A percentile compares a stretch with the other conserved stretches of the same genome.
Conservation (phyloP, 2,797 vertebrate genomes). For the Microtus obscurus region DNA sequence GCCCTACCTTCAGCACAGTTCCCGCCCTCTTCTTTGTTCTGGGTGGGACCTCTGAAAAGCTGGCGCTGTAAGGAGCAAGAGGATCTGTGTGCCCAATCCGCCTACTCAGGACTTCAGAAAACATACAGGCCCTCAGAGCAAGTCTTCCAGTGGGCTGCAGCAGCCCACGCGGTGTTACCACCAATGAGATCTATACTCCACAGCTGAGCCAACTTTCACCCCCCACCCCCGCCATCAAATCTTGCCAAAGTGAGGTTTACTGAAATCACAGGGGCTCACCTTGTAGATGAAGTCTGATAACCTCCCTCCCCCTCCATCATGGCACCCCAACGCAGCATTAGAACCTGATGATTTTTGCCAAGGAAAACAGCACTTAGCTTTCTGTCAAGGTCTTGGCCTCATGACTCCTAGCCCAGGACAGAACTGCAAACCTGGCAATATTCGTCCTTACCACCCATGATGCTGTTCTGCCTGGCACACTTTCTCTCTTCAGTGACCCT, state of each 20-base stretch:
- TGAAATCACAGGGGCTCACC: neutral
- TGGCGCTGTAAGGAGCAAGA: neutral
- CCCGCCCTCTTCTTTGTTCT: too few relatives aligned
- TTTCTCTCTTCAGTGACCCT: neutral
- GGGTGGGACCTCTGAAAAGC: neutral
- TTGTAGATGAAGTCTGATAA: neutral
- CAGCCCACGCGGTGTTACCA: neutral
- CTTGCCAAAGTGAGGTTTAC: neutral
- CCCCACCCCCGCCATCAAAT: neutral
- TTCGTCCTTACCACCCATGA: neutral
- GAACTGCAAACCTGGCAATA: neutral
- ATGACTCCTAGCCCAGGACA: neutral
- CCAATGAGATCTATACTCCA: neutral
- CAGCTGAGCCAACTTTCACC: neutral
- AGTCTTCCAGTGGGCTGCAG: neutral
- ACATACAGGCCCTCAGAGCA: neutral
- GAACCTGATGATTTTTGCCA: constrained; percentile 41
- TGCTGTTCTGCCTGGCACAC: neutral
- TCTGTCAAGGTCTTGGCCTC: constrained; percentile 39
- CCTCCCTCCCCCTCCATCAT: neutral
- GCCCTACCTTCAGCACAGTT: neutral
- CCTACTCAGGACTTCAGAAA: neutral
- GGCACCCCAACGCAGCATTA: neutral
- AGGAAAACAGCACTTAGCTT: constrained; percentile 25
- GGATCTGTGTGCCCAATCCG: neutral